Evolutionary conservation across 2,797 vertebrate genomes (phyloP), one percentile per base, ranked within the genome.

Genomic region (Characodon lateralis): DNA sequence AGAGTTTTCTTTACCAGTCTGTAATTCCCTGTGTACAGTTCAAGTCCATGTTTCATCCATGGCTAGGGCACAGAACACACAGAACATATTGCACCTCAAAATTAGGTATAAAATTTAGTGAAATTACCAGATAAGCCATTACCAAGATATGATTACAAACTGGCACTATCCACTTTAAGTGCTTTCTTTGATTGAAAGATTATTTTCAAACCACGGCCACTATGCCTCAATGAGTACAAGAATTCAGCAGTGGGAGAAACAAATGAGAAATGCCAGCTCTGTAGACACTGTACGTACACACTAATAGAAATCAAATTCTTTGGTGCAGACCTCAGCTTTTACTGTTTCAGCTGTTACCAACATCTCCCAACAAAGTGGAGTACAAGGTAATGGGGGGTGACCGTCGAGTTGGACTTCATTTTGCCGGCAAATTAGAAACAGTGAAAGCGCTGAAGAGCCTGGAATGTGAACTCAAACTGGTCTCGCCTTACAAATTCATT

Each of bases 371-470:
- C 81, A 74, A 80, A 84, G 82, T 28, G 78, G 78, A 76, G 65
- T 56, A n/a, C 69, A 77, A 80, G 78, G 78, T 88, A 91, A 91
- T 88, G 84, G 84, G 85, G 83, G 85, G 80, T 83, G 88, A 91
- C 85, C 7, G 70, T 61, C 1, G 76, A 69, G 78, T 53, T 81
- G 80, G 81, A 87, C 74, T 87, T 87, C 69, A 89, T 87, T 85
- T 87, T 59, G 55, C 50, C 61, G 63, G 79, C 31, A 6, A 82
- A 86, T 83, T 82, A 68, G 79, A 63, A 88, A 85, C 73, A 84
- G 86, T 84, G 77, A 84, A 87, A 81, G 13, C 75, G 69, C 79
- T 51, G 74, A 84, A 85, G 79, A 53, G 24, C 66, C 43, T 80
- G 6, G 81, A 87, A 56, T 71, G n/a, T 58, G 53, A 84, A 77